phyloP scores from a whole-genome alignment of 2,888 invertebrate genomes.

The Dynastes tityus region DNA sequence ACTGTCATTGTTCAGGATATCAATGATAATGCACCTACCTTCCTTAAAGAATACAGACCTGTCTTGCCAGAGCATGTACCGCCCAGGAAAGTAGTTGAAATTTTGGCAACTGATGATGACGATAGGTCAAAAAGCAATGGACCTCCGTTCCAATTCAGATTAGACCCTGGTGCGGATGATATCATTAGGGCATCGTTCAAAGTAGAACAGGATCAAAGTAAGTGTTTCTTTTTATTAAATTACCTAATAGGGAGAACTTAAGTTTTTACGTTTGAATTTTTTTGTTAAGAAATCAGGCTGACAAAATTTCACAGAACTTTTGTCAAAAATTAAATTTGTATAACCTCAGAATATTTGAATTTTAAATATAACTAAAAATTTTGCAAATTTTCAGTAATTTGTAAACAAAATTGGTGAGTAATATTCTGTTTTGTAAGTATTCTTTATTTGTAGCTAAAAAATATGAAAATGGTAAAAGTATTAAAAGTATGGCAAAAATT shows the following conservation, averaged over 20 bases:
- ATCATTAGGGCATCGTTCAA: conserved; percentile 95
- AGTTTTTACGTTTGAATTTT: too few relatives aligned
- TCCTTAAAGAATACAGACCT: conserved; percentile 92
- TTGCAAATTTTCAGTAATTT: too few relatives aligned
- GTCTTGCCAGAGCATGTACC: conserved; percentile 94
- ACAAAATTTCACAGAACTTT: not conserved
- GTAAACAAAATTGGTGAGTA: too few relatives aligned
- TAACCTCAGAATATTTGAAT: too few relatives aligned
- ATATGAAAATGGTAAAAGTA: too few relatives aligned
- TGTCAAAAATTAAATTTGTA: too few relatives aligned
- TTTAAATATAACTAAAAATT: too few relatives aligned
- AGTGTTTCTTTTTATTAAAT: conserved; percentile 63
- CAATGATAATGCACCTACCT: conserved; percentile 95
- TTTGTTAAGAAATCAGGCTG: not conserved
- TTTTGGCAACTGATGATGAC: conserved; percentile 94
- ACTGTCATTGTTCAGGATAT: conserved; percentile 97
- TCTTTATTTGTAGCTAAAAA: too few relatives aligned
- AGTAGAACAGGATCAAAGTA: conserved; percentile 96
- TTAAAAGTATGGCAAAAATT: too few relatives aligned
- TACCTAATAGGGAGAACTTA: too few relatives aligned
- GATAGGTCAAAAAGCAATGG: conserved; percentile 96
- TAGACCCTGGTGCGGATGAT: conserved; percentile 95
- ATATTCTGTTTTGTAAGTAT: too few relatives aligned
- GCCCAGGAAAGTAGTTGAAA: conserved; percentile 93
- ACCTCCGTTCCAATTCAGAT: conserved; percentile 95